Evolutionary conservation across 1,140 invertebrate species (phyloP), one percentile per base, ranked within the genome.

Genomic region (Epicauta chinensis): DNA sequence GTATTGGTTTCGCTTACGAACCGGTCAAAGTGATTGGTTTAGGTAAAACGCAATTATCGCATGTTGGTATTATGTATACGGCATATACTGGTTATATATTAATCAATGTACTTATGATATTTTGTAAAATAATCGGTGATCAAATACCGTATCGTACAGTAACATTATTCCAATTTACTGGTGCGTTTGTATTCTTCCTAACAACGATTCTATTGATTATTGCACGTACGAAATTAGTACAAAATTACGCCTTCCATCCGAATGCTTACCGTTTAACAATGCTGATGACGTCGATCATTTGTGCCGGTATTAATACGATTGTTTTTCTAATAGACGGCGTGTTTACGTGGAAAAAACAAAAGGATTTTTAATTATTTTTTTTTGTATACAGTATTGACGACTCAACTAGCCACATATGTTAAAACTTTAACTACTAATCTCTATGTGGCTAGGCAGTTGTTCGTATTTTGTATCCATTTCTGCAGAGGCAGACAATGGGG

Each of bases 71-170:
- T 6, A 76, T 81, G 56, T 80, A 79, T 61, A 72, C 78, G 15
- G 70, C 76, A 2, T 71, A 76, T 42, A 72, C 68, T 9, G 77
- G 79, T 38, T 83, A 76, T 60, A 76, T 85, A 47, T 71, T 86
- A 44, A 81, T 86, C 60, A 83, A 82, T 49, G 62, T 73, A 0
- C 67, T 84, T 2, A 69, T 84, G 30, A 72, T 86, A 38, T 66
- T 82, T 17, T 73, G 77, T 2, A 73, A 81, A 39, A 59, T 78
- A 17, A 60, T 81, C 5, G 79, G 80, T 0, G 83, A 86, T 61
- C 71, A 76, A n/a, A 73, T 81, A 12, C 83, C 83, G 10, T 84
- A 79, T 69, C 75, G 75, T 68, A 81, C 81, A 37, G 73, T 78
- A 4, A 64, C 81, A 9, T 64, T 80, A n/a, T 84, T 84, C 59